Conservation (phyloP, 2,113 vertebrate species). For the Seriola aureovittata region DNA sequence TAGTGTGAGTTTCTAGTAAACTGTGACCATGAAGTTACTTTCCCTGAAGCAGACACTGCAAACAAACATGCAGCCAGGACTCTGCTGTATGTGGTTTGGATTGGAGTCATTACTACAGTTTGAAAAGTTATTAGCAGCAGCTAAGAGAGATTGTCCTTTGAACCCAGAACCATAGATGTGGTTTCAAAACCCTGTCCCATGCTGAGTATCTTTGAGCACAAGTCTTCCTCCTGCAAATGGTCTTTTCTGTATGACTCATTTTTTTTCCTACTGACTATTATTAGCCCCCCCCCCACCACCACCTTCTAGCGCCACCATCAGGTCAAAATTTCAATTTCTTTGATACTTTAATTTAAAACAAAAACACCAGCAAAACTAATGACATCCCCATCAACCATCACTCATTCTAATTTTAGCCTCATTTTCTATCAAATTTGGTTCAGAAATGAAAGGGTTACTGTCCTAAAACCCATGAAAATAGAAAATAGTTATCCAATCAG, state of each 20-base stretch:
- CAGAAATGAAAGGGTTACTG: no score
- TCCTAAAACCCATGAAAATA: no score
- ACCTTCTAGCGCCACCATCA: no score
- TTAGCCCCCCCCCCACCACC: no score
- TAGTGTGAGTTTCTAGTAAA: slow-evolving; percentile 55
- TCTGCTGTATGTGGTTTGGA: slow-evolving; percentile 14
- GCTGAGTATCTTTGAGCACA: not conserved
- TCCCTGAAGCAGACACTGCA: slow-evolving; percentile 45
- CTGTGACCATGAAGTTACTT: slow-evolving; percentile 57
- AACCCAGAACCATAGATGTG: not conserved
- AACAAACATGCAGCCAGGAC: slow-evolving; percentile 20
- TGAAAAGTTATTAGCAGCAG: not conserved
- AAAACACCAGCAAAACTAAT: no score
- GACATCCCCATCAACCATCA: no score
- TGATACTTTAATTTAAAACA: no score
- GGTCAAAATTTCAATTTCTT: no score
- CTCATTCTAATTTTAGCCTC: no score
- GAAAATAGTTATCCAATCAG: no score
- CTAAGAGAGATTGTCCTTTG: not conserved
- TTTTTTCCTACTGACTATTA: no score
- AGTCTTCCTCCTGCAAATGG: not conserved
- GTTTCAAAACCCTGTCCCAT: not conserved
- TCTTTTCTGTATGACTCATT: not conserved
- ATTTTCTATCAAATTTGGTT: no score
- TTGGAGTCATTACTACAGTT: not conserved